Evolutionary conservation across 2,113 vertebrate species (phyloP).

Genomic region (Drymodes brunneopygia): DNA sequence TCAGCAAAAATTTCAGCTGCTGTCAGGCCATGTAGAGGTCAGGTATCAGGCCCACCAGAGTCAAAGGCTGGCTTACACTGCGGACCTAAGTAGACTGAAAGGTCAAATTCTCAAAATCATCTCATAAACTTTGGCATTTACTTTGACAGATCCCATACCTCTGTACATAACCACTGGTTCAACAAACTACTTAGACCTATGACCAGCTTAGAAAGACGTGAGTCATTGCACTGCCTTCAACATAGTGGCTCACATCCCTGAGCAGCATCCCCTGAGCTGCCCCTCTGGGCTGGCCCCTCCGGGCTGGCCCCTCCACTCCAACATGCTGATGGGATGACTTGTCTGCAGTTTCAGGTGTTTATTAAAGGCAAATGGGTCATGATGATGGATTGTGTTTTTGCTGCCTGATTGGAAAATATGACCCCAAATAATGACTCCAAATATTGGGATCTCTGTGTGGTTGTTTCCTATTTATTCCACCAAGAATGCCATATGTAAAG

Average conservation of each 20-base stretch:
- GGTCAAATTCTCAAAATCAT: neutral
- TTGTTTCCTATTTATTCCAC: neutral
- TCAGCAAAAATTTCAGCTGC: neutral
- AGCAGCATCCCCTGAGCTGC: neutral
- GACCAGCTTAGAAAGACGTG: neutral
- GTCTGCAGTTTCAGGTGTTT: neutral
- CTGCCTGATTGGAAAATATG: neutral
- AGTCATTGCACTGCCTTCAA: neutral
- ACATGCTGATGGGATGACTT: neutral
- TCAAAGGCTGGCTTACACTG: neutral
- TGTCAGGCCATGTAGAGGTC: neutral
- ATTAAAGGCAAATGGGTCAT: neutral
- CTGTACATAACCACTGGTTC: accelerated
- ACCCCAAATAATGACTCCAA: neutral
- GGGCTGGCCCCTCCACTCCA: neutral
- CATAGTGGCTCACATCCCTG: neutral
- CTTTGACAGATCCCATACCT: neutral
- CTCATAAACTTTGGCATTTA: neutral
- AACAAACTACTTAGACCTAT: neutral
- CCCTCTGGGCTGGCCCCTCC: neutral
- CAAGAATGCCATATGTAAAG: neutral
- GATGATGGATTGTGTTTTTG: neutral
- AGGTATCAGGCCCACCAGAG: neutral
- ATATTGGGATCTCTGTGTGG: neutral
- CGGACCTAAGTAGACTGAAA: neutral